Evolutionary conservation across 2,888 invertebrate genomes (phyloP).

Genomic region (Dolichomitus sp.): DNA sequence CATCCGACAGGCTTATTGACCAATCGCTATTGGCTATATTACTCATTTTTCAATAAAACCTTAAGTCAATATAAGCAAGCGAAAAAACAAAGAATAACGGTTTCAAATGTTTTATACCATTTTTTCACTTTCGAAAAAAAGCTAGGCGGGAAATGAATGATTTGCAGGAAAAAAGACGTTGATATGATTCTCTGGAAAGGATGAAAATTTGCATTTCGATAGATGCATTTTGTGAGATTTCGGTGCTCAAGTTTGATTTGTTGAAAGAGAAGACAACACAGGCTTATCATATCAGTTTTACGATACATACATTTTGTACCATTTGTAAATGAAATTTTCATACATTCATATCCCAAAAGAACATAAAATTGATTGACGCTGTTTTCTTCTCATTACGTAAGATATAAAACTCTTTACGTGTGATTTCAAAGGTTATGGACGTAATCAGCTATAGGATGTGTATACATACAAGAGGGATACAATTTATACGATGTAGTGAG

Average conservation of each 20-base stretch:
- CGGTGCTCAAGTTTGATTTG: background rate
- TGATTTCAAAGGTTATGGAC: background rate
- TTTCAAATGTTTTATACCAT: too few species aligned
- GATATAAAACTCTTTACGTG: background rate
- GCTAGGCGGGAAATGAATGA: too few species aligned
- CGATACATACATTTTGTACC: background rate
- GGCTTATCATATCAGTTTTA: background rate
- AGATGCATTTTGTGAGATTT: background rate
- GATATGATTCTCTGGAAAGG: too few species aligned
- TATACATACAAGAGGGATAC: background rate
- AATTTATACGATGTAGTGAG: constrained; percentile 7
- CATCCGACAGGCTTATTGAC: too few species aligned
- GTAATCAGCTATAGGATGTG: background rate
- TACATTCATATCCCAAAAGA: background rate
- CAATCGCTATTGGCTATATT: too few species aligned
- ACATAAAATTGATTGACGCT: background rate
- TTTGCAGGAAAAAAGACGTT: too few species aligned
- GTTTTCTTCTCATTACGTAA: background rate
- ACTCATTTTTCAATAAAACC: too few species aligned
- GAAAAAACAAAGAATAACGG: too few species aligned
- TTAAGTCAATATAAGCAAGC: too few species aligned
- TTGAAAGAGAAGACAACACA: too few species aligned
- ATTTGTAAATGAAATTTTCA: background rate
- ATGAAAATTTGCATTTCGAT: too few species aligned
- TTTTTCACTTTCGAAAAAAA: too few species aligned